phyloP scores from a whole-genome alignment of 1,140 invertebrate species.

The Neelides sp. region DNA sequence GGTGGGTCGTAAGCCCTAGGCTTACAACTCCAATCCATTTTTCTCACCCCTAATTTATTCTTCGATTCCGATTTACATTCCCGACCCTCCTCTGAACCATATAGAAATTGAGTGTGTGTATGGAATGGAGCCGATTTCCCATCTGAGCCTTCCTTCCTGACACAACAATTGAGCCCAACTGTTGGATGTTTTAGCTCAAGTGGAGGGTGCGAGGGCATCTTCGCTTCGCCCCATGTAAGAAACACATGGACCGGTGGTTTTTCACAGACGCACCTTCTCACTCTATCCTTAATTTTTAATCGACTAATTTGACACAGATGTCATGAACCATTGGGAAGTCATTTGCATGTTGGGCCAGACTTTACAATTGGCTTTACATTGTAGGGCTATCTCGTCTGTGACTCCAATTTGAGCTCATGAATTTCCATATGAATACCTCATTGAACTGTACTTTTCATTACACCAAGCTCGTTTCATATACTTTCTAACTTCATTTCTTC shows the following conservation, averaged over 20 bases:
- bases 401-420: neutral
- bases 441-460: neutral
- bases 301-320: slow-evolving; percentile 28
- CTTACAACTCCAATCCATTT: slow-evolving; percentile 17
- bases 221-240: no score
- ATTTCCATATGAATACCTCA: slow-evolving; percentile 2
- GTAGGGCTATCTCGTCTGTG: no score
- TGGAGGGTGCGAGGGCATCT: no score
- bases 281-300: slow-evolving; percentile 11
- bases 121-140: no score
- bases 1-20: no score
- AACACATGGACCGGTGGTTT: no score
- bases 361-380: neutral
- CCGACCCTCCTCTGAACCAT: neutral
- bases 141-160: no score
- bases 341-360: neutral
- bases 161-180: no score
- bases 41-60: slow-evolving; percentile 24
- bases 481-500: neutral
- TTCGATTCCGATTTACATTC: neutral
- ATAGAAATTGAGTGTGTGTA: no score
- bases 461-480: neutral
- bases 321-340: neutral
- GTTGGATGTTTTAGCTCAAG: no score
- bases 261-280: neutral